A percentile compares a stretch with the other conserved stretches of the same genome.
phyloP scores from a whole-genome alignment of 2,888 invertebrate genomes.

The Pocota personata region DNA sequence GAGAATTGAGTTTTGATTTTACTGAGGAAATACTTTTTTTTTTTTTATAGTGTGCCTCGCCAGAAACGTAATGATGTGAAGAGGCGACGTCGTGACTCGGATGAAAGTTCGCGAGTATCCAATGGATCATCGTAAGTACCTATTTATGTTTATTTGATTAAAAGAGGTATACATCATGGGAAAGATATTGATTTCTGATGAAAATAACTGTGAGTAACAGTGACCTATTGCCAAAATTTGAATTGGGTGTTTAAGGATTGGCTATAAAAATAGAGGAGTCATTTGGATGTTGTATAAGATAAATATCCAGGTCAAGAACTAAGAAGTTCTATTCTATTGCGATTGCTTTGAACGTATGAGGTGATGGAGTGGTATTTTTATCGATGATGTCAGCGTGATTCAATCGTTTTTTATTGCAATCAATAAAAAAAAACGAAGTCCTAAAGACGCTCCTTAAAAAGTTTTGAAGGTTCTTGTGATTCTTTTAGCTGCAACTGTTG shows the following conservation, averaged over 20 bases:
- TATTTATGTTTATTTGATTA: constrained; percentile 16
- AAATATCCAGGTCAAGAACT: background rate
- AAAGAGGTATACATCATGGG: background rate
- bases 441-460: background rate
- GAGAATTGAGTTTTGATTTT: constrained; percentile 9
- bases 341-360: background rate
- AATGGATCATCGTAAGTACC: constrained; percentile 82
- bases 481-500: no score
- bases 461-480: no score
- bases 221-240: constrained; percentile 41
- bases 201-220: constrained; percentile 23
- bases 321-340: background rate
- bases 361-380: background rate
- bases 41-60: constrained; percentile 77
- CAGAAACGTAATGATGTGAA: constrained; percentile 81
- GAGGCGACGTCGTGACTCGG: constrained; percentile 87
- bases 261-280: background rate
- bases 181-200: constrained; percentile 16
- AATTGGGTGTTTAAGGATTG: constrained; percentile 12
- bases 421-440: background rate
- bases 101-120: constrained; percentile 83
- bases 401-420: background rate
- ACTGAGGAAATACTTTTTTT: background rate
- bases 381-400: background rate
- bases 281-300: background rate